Evolutionary conservation across 2,113 vertebrate genomes (phyloP), one percentile per base, ranked within the genome.

Genomic region (Pavo muticus): DNA sequence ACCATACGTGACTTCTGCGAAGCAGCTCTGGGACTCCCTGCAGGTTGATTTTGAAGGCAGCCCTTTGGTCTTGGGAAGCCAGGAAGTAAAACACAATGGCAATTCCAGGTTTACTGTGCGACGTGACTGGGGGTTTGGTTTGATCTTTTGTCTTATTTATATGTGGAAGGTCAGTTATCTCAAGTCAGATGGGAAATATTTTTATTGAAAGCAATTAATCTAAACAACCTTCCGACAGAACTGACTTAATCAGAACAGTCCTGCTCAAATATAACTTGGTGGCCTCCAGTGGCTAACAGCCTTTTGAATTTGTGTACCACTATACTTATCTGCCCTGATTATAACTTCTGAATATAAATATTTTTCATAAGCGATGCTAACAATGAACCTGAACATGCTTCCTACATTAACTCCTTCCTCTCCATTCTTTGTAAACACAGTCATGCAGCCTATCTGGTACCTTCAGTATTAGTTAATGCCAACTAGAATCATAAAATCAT

Each of bases 41-140:
- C 93, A 87, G 89, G 59, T 79, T 74, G 37, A 5, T 91, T 96
- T 97, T 94, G 87, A 96, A 94, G 88, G 47, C 6, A 81, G 60
- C 32, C 63, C 47, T 75, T 75, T 87, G 65, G 9, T 76, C 42
- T 80, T 57, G 91, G 76, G 87, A 92, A 92, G 90, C 48, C 47
- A 86, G 90, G 79, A 87, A 90, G 84, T 70, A 76, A 88, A 92
- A 90, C 23, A 97, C 88, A 96, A 97, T 92, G 88, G 84, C 19
- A 60, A 16, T 47, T 77, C 79, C 70, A 67, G 37, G 54, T 78
- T 77, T 90, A 52, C 72, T 87, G 83, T 61, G 72, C 35, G 27
- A 59, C 45, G 20, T 0, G 1, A 11, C 69, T 45, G 4, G 13
- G 37, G 65, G 40, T 84, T 84, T 67, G 23, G 39, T 59, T 93